phyloP scores from a whole-genome alignment of 2,797 vertebrate species.

The Brotula barbata region DNA sequence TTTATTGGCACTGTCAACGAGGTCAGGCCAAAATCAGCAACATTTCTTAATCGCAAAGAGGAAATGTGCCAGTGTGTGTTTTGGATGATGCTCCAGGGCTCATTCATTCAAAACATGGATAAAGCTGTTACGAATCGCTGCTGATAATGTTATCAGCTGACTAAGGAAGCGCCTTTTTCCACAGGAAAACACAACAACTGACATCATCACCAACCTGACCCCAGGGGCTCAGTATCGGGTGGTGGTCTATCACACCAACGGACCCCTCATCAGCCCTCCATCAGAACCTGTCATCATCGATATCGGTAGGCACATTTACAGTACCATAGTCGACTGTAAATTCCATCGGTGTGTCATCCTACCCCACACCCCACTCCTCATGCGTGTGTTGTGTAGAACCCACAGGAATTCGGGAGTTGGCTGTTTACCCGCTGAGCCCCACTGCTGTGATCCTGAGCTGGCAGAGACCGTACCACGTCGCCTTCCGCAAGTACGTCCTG shows the following conservation, averaged over 20 bases:
- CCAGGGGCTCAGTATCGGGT: slow-evolving; percentile 94
- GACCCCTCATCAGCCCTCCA: slow-evolving; percentile 88
- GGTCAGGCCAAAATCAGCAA: too few species aligned
- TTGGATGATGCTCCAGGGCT: too few species aligned
- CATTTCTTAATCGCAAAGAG: too few species aligned
- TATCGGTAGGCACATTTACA: slow-evolving; percentile 81
- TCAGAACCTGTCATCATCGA: slow-evolving; percentile 92
- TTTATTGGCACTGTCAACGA: neutral
- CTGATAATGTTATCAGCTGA: too few species aligned
- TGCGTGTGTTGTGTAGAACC: slow-evolving; percentile 79
- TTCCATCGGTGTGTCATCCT: too few species aligned
- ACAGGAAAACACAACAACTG: slow-evolving; percentile 91
- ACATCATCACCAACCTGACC: slow-evolving; percentile 86
- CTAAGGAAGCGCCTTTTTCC: neutral
- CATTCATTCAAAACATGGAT: too few species aligned
- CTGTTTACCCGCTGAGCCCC: slow-evolving; percentile 88
- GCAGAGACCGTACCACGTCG: slow-evolving; percentile 88
- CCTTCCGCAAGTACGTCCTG: slow-evolving; percentile 93
- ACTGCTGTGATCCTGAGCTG: slow-evolving; percentile 90
- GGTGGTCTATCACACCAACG: slow-evolving; percentile 88
- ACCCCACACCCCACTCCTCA: too few species aligned
- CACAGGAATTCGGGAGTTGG: slow-evolving; percentile 88
- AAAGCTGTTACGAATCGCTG: too few species aligned
- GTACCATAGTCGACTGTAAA: too few species aligned
- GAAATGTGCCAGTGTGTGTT: too few species aligned